Evolutionary conservation across 2,113 vertebrate species (phyloP), one percentile per base, ranked within the genome.

Genomic region (Cyanoderma ruficeps): DNA sequence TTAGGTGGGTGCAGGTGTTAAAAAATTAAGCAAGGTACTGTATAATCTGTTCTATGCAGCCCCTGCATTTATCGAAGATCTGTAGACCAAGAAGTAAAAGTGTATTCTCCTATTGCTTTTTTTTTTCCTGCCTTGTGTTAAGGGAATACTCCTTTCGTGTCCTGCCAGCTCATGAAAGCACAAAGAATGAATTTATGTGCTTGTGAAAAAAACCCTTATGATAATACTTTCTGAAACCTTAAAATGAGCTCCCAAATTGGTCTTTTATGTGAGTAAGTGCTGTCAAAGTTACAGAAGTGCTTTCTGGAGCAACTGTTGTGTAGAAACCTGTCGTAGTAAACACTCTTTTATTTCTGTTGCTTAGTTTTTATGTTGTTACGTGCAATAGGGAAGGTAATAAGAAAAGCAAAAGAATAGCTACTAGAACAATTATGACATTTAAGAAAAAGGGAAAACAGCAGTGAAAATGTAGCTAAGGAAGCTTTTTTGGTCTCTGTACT

Each of bases 311-410:
- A 88, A 92, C 63, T 88, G n/a, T 56, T 87, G 23, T 89, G 53
- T 59, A 84, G 89, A 84, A 93, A 94, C 65, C 91, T 96, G 91
- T 91, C 57, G 2, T 37, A 85, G 81, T 87, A 96, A 95, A 82
- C 61, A 81, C 22, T 70, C 31, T 63, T 95, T 86, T 93, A 83
- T 93, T 94, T 89, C 76, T 44, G 30, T 89, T 69, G 47, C 35
- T 83, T 87, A 33, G 60, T 57, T 95, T 92, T 94, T 75, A 84
- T 76, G 74, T 83, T 94, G 65, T 92, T 93, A 87, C 76, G 57
- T 94, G 84, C 77, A 91, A 69, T 44, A 78, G 44, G 16, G 35
- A 83, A 75, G 39, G 74, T 64, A 87, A 86, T 92, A 96, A 71
- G 64, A 91, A 84, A 33, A 91, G 57, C 44, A 71, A 83, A 94